Evolutionary conservation across 2,797 vertebrate species (phyloP).

Genomic region (Cryptoprocta ferox): DNA sequence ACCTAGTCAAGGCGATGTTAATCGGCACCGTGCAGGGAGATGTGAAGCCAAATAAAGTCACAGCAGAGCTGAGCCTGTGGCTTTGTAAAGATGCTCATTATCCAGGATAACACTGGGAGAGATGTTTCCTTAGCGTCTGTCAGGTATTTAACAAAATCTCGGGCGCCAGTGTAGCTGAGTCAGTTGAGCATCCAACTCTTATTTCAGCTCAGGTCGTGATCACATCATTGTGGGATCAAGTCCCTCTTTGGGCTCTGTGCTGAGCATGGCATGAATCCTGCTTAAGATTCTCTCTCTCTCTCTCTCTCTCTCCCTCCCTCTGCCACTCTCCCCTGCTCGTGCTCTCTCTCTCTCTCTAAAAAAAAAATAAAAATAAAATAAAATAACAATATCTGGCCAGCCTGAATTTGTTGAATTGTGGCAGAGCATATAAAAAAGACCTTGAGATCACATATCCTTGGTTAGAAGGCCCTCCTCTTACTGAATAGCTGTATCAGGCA

Average conservation of each 20-base stretch:
- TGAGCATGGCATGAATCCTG: too few species aligned
- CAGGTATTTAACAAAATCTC: not conserved
- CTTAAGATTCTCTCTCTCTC: too few species aligned
- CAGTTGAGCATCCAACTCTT: too few species aligned
- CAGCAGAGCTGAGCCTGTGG: not conserved
- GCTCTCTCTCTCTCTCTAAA: too few species aligned
- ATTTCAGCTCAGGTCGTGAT: too few species aligned
- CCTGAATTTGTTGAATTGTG: not conserved
- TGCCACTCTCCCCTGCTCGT: too few species aligned
- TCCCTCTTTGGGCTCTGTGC: too few species aligned
- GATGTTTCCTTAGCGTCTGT: not conserved
- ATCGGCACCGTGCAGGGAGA: not conserved
- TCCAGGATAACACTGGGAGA: not conserved
- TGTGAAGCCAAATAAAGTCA: not conserved
- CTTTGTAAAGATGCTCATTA: not conserved
- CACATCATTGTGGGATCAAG: too few species aligned
- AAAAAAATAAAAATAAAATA: too few species aligned
- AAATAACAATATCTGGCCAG: not conserved
- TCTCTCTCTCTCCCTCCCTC: too few species aligned
- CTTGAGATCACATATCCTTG: not conserved
- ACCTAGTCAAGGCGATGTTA: not conserved
- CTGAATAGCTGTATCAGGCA: not conserved
- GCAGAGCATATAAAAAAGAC: not conserved
- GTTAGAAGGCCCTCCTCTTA: not conserved
- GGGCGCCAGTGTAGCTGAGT: too few species aligned